These are phyloP conservation scores for Bugulina stolonifera DNA, from an alignment of 2,888 invertebrate genomes.

Conservation along the genomic window DNA sequence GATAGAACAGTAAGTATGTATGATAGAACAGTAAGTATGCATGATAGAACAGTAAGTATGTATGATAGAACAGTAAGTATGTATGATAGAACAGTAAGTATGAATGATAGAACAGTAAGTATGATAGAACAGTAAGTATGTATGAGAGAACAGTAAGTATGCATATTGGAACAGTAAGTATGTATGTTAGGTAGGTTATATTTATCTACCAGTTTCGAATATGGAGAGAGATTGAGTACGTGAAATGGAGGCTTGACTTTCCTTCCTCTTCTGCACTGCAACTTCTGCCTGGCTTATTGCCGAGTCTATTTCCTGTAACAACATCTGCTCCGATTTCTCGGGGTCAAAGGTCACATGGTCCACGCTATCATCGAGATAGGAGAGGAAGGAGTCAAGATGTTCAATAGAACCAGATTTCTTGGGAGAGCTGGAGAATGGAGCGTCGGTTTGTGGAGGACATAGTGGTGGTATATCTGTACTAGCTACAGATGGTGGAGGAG, in stretches of 20 bases:
- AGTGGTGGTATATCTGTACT: neutral
- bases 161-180: no score
- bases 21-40: no score
- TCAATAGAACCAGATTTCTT: neutral
- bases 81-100: no score
- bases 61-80: no score
- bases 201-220: neutral
- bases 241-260: neutral
- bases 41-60: no score
- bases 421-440: neutral
- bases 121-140: no score
- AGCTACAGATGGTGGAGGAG: neutral
- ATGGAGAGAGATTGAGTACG: neutral
- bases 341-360: neutral
- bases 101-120: no score
- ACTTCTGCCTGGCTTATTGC: conserved; percentile 1
- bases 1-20: no score
- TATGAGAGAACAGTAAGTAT: no score
- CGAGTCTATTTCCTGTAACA: neutral
- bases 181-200: neutral
- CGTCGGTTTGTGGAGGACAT: neutral
- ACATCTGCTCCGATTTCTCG: neutral
- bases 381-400: conserved; percentile 2
- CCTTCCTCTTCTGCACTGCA: neutral
- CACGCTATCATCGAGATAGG: conserved; percentile 2